These are phyloP conservation scores for Phoxinus phoxinus DNA, from an alignment of 2,113 vertebrate genomes.

Conservation along the genomic window DNA sequence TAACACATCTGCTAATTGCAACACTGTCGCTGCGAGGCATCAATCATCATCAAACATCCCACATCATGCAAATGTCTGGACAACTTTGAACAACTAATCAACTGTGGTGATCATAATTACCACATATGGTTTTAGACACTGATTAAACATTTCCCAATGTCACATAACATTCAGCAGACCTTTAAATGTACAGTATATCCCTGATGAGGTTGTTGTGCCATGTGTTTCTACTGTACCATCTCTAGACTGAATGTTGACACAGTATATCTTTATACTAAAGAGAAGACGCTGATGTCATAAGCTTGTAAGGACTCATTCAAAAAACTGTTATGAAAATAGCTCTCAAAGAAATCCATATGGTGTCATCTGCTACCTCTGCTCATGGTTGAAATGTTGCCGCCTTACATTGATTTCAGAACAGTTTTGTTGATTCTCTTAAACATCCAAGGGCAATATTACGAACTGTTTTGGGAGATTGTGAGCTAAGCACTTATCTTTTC, in stretches of 20 bases:
- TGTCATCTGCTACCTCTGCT: background rate
- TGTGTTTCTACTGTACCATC: constrained; percentile 21
- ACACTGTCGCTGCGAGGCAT: background rate
- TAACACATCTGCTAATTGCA: background rate
- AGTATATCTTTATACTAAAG: background rate
- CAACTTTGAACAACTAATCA: background rate
- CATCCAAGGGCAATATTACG: background rate
- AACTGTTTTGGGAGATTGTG: background rate
- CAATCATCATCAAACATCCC: background rate
- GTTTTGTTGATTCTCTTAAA: constrained; percentile 6
- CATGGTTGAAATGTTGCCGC: background rate
- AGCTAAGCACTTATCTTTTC: constrained; percentile 2
- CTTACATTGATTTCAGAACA: background rate
- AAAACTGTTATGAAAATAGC: background rate
- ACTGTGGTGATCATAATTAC: background rate
- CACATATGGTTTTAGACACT: background rate
- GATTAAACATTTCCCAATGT: background rate
- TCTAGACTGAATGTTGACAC: constrained; percentile 1
- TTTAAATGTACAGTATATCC: background rate
- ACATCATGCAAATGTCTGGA: background rate
- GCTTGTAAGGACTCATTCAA: background rate
- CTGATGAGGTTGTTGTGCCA: background rate
- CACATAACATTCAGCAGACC: background rate
- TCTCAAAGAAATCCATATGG: background rate
- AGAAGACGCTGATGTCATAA: constrained; percentile 8